A percentile compares a stretch with the other conserved stretches of the same genome.
Evolutionary conservation across 2,888 invertebrate genomes (phyloP).

Genomic region (Lobophora halterata): DNA sequence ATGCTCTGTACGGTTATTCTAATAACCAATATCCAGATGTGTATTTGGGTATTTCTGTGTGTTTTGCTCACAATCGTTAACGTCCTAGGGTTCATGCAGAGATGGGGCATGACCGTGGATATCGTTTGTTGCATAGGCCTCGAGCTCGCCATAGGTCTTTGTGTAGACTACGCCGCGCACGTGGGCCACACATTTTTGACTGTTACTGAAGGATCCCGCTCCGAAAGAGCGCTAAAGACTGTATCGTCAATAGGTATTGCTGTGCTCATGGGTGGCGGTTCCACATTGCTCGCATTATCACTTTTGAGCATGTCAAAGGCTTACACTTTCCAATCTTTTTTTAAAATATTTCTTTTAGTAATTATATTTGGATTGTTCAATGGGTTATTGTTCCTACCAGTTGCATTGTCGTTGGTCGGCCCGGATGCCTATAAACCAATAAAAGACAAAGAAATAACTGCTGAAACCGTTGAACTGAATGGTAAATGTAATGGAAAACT

Average conservation of each 20-base stretch:
- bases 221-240: constrained; percentile 83
- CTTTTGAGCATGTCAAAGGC: constrained; percentile 86
- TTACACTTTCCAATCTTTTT: constrained; percentile 88
- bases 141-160: constrained; percentile 89
- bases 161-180: constrained; percentile 92
- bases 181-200: constrained; percentile 90
- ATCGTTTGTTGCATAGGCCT: constrained; percentile 90
- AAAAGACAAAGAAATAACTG: constrained; percentile 36
- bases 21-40: constrained; percentile 88
- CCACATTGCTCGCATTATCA: constrained; percentile 87
- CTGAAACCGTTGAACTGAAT: constrained; percentile 61
- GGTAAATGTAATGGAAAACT: constrained; percentile 46
- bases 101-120: constrained; percentile 91
- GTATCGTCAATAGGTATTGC: constrained; percentile 88
- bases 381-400: constrained; percentile 88
- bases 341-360: constrained; percentile 88
- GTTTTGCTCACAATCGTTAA: constrained; percentile 87
- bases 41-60: constrained; percentile 89
- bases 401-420: constrained; percentile 86
- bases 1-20: constrained; percentile 89
- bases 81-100: constrained; percentile 88
- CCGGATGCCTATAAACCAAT: constrained; percentile 75
- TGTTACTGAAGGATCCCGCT: constrained; percentile 70
- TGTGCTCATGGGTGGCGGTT: constrained; percentile 88
- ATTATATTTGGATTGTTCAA: constrained; percentile 89